phyloP scores from a whole-genome alignment of 1,140 invertebrate genomes.

The Heliconius congener region DNA sequence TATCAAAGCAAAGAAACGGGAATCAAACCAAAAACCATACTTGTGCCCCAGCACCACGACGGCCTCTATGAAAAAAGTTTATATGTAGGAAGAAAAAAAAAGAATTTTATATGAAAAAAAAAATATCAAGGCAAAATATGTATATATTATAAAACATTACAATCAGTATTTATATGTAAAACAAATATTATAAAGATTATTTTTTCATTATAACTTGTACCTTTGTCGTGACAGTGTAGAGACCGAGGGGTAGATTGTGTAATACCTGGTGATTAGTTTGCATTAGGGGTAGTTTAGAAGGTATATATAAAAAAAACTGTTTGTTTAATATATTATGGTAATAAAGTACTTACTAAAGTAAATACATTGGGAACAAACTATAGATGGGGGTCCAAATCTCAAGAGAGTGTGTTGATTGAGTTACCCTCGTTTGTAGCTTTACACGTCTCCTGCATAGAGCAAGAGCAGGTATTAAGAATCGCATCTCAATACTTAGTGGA shows the following conservation, averaged over 20 bases:
- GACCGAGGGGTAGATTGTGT: constrained; percentile 50
- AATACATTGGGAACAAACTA: background rate
- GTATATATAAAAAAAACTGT: constrained; percentile 41
- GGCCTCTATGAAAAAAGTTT: too few relatives aligned
- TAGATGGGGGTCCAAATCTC: too few relatives aligned
- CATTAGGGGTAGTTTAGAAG: constrained; percentile 44
- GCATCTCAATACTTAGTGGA: too few relatives aligned
- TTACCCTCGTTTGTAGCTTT: too few relatives aligned
- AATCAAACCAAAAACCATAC: too few relatives aligned
- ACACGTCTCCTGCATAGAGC: too few relatives aligned
- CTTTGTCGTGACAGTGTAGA: constrained; percentile 33
- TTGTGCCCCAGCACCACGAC: too few relatives aligned
- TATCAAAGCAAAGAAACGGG: too few relatives aligned
- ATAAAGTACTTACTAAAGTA: background rate
- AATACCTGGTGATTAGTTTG: constrained; percentile 61
- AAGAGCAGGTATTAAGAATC: too few relatives aligned
- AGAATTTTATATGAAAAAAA: too few relatives aligned
- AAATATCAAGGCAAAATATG: background rate
- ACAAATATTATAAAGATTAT: background rate
- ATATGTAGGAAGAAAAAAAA: too few relatives aligned
- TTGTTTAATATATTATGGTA: constrained; percentile 48
- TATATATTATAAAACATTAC: background rate
- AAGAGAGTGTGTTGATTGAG: too few relatives aligned
- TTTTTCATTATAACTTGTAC: constrained; percentile 37
- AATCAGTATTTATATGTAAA: background rate